Base-by-base conservation (phyloP, 2,888 invertebrate genomes). In the Latrodectus elegans region DNA sequence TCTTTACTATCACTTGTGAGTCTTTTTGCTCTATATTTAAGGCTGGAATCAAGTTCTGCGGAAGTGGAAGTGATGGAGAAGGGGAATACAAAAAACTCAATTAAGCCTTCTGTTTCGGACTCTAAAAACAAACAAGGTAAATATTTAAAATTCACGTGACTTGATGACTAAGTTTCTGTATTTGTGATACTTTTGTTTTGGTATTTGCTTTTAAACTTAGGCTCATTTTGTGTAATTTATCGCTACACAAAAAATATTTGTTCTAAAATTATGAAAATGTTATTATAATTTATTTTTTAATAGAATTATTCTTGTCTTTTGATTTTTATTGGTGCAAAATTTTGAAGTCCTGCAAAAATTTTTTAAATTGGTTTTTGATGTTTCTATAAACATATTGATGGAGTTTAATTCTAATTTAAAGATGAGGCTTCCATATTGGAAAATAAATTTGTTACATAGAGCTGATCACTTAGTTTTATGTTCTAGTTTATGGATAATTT, bases 91-190 rank as follows among this genome's bases (percentile, higher is more conserved):
- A 82, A 72, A 73, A 55, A 72, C 22, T 73, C 85, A 38, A 51
- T 77, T 78, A 88, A 83, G 55, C 67, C 82, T 15, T 78, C 67
- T 70, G 67, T 14, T 38, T 60, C 74, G 11, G 82, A 88, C 26
- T 38, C 87, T 14, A 88, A 83, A 88, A 53, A 52, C 17, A 88
- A 88, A 74, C 87, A 82, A 78, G 87, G 87, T 88, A 60, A 74
- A 22, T 51, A 4, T 11, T 55, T 11, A 8, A 11, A n/a, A 38
- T 26, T 60, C 60, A n/a, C 12, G 17, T 17, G 12, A 68, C 8
- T 68, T 12, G 12, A n/a, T 17, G 17, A 22, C 12, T 12, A 68
- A 26, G 22, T 22, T 68, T n/a, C n/a, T 22, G 17, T 60, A 60
- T 60, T 8, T 10, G 12, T 60, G 12, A 60, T 60, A 6, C 6